Conservation (phyloP, 1,140 invertebrate genomes). For the Cydia fagiglandana region DNA sequence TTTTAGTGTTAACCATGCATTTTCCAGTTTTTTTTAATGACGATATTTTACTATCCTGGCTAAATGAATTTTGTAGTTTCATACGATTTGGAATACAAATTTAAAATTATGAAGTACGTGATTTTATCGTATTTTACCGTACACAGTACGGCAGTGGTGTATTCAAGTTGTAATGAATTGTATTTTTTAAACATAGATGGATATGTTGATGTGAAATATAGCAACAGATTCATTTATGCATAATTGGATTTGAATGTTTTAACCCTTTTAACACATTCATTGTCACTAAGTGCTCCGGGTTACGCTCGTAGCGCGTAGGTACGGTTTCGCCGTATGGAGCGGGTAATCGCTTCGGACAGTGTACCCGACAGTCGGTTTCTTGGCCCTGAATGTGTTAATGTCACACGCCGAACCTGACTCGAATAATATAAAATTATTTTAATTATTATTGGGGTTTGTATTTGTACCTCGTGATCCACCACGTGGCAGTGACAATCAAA, state of each 20-base stretch:
- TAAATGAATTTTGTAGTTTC: slow-evolving; percentile 24
- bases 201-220: slow-evolving; percentile 14
- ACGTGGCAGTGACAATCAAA: neutral
- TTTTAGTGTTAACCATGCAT: slow-evolving; percentile 16
- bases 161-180: slow-evolving; percentile 15
- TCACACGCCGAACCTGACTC: neutral
- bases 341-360: too few species aligned
- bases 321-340: too few species aligned
- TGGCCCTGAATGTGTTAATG: too few species aligned
- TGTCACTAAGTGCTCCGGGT: too few species aligned
- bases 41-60: neutral
- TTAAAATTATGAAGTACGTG: neutral
- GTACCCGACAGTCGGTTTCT: too few species aligned
- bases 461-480: neutral
- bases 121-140: slow-evolving; percentile 25
- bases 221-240: slow-evolving; percentile 29
- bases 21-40: neutral
- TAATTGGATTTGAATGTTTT: slow-evolving; percentile 16
- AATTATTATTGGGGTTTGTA: neutral
- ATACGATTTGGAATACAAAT: slow-evolving; percentile 14
- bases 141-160: neutral
- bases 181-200: slow-evolving; percentile 21
- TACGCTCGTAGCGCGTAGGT: too few species aligned
- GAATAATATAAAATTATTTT: neutral
- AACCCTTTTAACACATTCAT: too few species aligned